These are phyloP conservation scores for Laticauda laticaudata DNA, from an alignment of 2,113 vertebrate species.

Conservation along the genomic window DNA sequence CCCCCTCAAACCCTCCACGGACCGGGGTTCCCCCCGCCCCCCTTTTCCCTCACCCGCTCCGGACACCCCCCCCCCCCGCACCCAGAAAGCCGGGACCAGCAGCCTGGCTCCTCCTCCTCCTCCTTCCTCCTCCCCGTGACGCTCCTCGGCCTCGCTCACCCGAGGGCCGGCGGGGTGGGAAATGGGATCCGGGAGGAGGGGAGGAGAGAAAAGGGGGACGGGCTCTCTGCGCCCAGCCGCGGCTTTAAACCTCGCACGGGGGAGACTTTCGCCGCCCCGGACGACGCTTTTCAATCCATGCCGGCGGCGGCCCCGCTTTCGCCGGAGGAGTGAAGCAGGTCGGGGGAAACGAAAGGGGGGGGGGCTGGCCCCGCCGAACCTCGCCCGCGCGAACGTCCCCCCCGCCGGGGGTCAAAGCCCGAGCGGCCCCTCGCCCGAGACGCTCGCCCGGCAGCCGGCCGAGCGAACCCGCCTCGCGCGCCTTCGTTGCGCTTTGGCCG, in stretches of 20 bases:
- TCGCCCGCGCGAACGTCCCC: not conserved
- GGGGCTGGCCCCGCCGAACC: not conserved
- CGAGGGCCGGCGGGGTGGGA: constrained; percentile 7
- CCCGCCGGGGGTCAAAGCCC: not conserved
- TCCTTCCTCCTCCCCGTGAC: constrained; percentile 41
- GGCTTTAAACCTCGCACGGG: constrained; percentile 54
- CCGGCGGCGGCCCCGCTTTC: not conserved
- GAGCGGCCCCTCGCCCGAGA: too few relatives aligned
- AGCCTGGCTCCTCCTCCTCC: constrained; percentile 21
- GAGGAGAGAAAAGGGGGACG: constrained; percentile 16
- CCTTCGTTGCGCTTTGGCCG: too few relatives aligned
- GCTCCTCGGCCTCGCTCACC: constrained; percentile 28
- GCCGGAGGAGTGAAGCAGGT: not conserved
- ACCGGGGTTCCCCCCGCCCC: not conserved
- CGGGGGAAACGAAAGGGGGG: not conserved
- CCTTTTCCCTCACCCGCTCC: too few relatives aligned
- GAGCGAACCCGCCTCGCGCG: too few relatives aligned
- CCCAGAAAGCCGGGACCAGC: not conserved
- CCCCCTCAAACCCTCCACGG: not conserved
- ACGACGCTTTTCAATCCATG: not conserved
- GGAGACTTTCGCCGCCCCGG: not conserved
- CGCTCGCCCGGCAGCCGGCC: not conserved
- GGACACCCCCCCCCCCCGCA: too few relatives aligned
- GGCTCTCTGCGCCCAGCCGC: not conserved
- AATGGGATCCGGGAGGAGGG: constrained; percentile 16